These are phyloP conservation scores for Nemotelus pantherinus DNA, from an alignment of 2,888 invertebrate genomes.

Conservation along the genomic window DNA sequence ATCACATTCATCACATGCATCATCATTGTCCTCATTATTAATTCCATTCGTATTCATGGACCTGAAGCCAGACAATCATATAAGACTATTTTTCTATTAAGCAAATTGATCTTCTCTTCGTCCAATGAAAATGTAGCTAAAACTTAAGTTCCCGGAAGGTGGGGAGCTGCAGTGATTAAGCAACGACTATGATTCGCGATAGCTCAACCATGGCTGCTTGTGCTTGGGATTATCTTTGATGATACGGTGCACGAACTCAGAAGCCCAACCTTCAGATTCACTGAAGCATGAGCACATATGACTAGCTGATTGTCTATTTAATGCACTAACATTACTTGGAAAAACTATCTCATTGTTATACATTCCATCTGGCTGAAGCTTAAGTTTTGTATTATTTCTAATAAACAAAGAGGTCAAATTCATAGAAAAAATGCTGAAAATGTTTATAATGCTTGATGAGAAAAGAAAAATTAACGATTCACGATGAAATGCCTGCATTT, in stretches of 20 bases:
- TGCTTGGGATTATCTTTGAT: neutral
- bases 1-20: neutral
- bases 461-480: too few species aligned
- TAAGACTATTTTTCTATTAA: slow-evolving; percentile 23
- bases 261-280: slow-evolving; percentile 8
- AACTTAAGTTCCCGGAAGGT: slow-evolving; percentile 21
- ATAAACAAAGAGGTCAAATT: too few species aligned
- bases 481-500: too few species aligned
- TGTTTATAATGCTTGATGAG: too few species aligned
- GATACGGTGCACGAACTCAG: neutral
- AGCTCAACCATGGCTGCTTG: slow-evolving; percentile 24
- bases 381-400: too few species aligned
- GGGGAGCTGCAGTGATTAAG: slow-evolving; percentile 3
- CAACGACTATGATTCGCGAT: slow-evolving; percentile 27
- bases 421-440: too few species aligned
- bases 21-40: slow-evolving; percentile 9
- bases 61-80: neutral
- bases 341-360: too few species aligned
- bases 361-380: too few species aligned
- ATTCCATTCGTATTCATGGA: neutral
- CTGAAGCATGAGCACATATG: too few species aligned
- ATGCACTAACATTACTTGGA: too few species aligned
- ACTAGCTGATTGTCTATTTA: too few species aligned
- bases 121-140: slow-evolving; percentile 17
- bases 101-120: neutral